Base-by-base conservation (phyloP, 2,113 vertebrate genomes). In the Pampusana beccarii region DNA sequence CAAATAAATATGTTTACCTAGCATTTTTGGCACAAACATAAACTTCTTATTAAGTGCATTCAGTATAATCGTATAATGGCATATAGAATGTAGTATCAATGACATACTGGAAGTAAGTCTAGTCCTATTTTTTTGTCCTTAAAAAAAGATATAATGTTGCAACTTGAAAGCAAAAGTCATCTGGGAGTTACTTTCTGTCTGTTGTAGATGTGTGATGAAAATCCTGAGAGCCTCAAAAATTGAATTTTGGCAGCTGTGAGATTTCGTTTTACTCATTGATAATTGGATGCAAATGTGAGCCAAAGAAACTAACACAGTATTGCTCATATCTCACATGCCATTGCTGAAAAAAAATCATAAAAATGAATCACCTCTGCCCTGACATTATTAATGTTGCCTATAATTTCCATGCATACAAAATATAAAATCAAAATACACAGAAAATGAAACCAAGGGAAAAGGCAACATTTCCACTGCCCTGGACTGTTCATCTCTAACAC, bases 321-420 rank as follows among this genome's bases (percentile, higher is more conserved):
- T 94, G 65, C 69, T 84, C 58, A 42, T 82, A 64, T 91, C 62
- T 93, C 61, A 93, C 64, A 82, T 38, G 53, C 11, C 12, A 88
- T 31, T 71, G 53, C 21, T 38, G 72, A 82, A 69, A 40, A 88
- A 56, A 36, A 56, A 50, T 88, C 80, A 96, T 79, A 78, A 88
- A 96, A 97, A 93, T 89, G 65, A 85, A 73, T 85, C 78, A 60
- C 80, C 74, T 80, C 50, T 95, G 48, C 62, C 79, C 80, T 77
- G 70, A 89, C 31, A 81, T 90, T 66, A 83, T 90, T 95, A 65
- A 31, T 64, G 24, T 46, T 67, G 84, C 50, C 38, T 83, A 15
- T 81, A 85, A 80, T 62, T 57, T 56, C 38, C 20, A 31, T 28
- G 25, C 57, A 70, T 26, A 38, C 15, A 57, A 86, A 94, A 92